Conservation (phyloP, 2,797 vertebrate species). For the Sternotherus odoratus region DNA sequence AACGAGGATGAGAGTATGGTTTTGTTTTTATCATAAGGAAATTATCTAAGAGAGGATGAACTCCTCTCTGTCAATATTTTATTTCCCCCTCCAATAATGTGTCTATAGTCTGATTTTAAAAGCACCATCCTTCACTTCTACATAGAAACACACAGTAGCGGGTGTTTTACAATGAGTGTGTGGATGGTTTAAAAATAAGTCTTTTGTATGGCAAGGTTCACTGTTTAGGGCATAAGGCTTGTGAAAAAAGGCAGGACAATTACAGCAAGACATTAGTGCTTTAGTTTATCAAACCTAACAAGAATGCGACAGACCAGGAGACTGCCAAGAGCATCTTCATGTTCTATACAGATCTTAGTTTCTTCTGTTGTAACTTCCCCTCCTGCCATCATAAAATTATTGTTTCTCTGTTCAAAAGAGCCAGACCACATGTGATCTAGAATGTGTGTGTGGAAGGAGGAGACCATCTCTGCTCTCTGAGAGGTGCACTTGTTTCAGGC, state of each 20-base stretch:
- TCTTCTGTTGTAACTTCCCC: not conserved
- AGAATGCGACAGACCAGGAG: not conserved
- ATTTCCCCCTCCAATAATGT: not conserved
- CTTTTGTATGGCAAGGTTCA: not conserved
- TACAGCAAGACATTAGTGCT: not conserved
- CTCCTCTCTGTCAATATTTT: not conserved
- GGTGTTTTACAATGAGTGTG: not conserved
- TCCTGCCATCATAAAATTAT: not conserved
- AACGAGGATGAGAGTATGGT: not conserved
- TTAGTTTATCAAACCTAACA: not conserved
- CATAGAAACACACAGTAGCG: not conserved
- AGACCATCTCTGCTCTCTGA: not conserved
- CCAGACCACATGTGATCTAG: not conserved
- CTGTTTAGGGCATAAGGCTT: conserved; percentile 9
- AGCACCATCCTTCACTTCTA: not conserved
- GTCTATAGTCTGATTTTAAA: not conserved
- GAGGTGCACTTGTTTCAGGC: not conserved
- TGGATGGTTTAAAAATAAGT: not conserved
- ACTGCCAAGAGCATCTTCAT: not conserved
- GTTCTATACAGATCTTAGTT: not conserved
- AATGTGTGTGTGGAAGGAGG: accelerated
- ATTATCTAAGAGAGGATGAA: not conserved
- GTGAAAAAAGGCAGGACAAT: not conserved
- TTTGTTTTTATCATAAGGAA: not conserved
- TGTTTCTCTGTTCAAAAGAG: not conserved